phyloP scores from a whole-genome alignment of 2,113 vertebrate species.

The Colistium nudipinnis region DNA sequence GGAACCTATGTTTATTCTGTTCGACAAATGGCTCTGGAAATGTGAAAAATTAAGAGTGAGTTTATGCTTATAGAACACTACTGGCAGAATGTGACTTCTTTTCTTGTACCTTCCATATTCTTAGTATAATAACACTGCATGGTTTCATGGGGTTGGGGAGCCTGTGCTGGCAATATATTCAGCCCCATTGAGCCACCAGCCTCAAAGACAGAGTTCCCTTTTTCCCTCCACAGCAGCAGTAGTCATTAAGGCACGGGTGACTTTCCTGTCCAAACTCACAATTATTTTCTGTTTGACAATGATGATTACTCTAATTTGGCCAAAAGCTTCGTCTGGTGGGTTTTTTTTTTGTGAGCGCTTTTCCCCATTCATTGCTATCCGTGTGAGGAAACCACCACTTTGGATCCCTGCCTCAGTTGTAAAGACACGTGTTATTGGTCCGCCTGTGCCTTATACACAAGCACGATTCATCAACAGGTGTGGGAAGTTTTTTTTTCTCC shows the following conservation, averaged over 20 bases:
- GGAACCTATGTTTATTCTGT: background rate
- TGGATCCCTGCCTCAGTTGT: constrained; percentile 27
- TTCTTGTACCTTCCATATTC: constrained; percentile 11
- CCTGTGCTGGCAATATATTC: constrained; percentile 12
- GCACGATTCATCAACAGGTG: constrained; percentile 77
- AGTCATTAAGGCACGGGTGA: constrained; percentile 49
- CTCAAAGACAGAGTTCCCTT: constrained; percentile 32
- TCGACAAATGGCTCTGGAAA: background rate
- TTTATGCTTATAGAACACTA: background rate
- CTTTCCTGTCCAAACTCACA: constrained; percentile 56
- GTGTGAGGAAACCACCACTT: constrained; percentile 48
- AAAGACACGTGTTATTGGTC: constrained; percentile 52
- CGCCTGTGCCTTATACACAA: constrained; percentile 49
- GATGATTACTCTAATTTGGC: constrained; percentile 58
- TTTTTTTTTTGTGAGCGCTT: constrained; percentile 44
- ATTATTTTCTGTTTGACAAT: constrained; percentile 55
- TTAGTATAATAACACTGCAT: constrained; percentile 16
- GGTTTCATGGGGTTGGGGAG: constrained; percentile 15
- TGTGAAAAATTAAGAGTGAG: background rate
- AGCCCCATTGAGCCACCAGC: constrained; percentile 23
- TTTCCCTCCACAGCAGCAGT: constrained; percentile 15
- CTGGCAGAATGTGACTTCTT: background rate
- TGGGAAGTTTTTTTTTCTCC: constrained; percentile 47
- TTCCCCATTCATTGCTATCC: constrained; percentile 53
- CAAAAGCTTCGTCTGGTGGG: constrained; percentile 35